A percentile compares a stretch with the other conserved stretches of the same genome.
These are phyloP conservation scores for Phalacrocorax pelagicus DNA, from an alignment of 2,113 vertebrate genomes.

Conservation along the genomic window DNA sequence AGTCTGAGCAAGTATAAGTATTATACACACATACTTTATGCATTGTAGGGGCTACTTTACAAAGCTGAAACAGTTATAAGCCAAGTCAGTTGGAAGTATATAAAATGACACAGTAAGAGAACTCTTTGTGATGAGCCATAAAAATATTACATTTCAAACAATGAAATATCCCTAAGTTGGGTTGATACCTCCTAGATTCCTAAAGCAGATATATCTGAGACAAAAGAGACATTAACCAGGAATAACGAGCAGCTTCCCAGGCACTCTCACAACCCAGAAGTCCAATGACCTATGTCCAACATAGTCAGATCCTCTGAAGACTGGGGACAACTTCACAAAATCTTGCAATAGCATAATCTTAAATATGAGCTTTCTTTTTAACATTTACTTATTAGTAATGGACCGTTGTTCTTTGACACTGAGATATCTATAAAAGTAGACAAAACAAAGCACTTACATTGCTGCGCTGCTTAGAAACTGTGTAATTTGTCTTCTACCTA, in stretches of 20 bases:
- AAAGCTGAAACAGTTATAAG: background rate
- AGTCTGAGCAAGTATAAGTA: background rate
- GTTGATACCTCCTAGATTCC: background rate
- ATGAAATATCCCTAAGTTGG: background rate
- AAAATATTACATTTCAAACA: background rate
- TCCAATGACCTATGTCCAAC: background rate
- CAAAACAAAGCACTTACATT: background rate
- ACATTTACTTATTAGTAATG: background rate
- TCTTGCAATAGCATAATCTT: background rate
- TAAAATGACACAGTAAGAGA: background rate
- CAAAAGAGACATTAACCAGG: background rate
- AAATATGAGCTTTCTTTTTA: background rate
- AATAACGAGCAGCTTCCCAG: background rate
- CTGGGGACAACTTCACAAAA: background rate
- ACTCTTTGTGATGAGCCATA: background rate
- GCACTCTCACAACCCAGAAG: background rate
- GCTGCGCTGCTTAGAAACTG: background rate
- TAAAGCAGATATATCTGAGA: background rate
- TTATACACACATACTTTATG: rapidly evolving
- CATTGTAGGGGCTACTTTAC: background rate
- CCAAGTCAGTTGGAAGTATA: background rate
- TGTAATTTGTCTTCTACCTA: background rate
- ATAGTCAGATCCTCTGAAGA: background rate
- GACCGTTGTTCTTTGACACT: background rate
- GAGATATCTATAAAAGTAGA: background rate